These are phyloP conservation scores for Phlogophora meticulosa DNA, from an alignment of 2,888 invertebrate species.

Conservation along the genomic window DNA sequence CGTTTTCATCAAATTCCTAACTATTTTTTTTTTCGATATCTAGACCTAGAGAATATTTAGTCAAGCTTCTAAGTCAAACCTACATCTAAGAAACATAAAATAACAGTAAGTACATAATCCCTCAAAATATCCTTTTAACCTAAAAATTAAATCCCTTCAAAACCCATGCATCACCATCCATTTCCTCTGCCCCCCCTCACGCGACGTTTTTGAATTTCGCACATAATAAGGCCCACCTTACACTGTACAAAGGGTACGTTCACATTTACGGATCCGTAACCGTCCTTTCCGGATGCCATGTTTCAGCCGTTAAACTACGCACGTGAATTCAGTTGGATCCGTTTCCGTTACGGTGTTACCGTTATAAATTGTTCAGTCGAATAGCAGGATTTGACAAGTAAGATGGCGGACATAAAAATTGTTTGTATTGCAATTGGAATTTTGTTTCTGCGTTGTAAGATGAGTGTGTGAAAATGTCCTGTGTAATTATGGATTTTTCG, in stretches of 20 bases:
- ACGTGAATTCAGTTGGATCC: conserved; percentile 81
- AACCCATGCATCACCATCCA: conserved; percentile 51
- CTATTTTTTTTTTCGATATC: no score
- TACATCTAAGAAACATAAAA: neutral
- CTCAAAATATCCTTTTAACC: conserved; percentile 27
- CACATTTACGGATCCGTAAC: conserved; percentile 68
- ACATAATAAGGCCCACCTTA: conserved; percentile 70
- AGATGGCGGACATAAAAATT: conserved; percentile 58
- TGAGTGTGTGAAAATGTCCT: neutral
- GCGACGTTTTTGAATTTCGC: conserved; percentile 77
- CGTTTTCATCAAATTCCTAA: no score
- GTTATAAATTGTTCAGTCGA: conserved; percentile 74
- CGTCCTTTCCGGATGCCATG: conserved; percentile 84
- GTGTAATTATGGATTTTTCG: neutral
- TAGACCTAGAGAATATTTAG: no score
- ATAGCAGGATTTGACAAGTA: conserved; percentile 64
- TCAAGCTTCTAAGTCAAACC: no score
- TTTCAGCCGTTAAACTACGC: conserved; percentile 83
- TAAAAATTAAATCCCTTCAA: conserved; percentile 32
- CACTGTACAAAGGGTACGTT: conserved; percentile 64
- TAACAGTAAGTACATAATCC: conserved; percentile 1
- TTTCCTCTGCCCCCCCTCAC: conserved; percentile 28
- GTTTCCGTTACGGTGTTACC: conserved; percentile 79
- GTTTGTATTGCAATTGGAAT: conserved; percentile 55
- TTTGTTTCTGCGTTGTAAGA: conserved; percentile 23